Percentiles rank a stretch among this genome's conserved stretches.
These are phyloP conservation scores for Ametastegia equiseti DNA, from an alignment of 2,888 invertebrate genomes.

Conservation along the genomic window DNA sequence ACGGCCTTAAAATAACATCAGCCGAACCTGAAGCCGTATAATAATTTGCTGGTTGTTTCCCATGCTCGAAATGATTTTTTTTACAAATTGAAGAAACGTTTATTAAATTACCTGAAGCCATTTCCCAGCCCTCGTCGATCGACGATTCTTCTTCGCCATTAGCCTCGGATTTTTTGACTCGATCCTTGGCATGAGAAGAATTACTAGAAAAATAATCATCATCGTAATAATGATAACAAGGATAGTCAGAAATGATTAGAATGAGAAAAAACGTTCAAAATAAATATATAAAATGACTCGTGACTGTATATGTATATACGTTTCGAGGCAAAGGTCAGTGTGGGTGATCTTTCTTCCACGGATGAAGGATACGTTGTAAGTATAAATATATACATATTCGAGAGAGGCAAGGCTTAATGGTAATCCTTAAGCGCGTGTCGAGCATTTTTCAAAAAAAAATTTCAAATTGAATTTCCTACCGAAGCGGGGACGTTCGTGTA, in stretches of 20 bases:
- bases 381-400: too few species aligned
- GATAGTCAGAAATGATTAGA: too few species aligned
- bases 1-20: too few species aligned
- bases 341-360: conserved; percentile 27
- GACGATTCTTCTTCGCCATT: conserved; percentile 49
- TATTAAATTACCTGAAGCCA: conserved; percentile 66
- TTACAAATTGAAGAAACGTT: conserved; percentile 33
- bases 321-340: conserved; percentile 1
- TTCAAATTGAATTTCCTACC: conserved; percentile 56
- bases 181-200: conserved; percentile 7
- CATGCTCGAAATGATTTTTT: not conserved
- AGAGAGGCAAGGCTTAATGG: conserved; percentile 34
- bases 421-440: conserved; percentile 34
- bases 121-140: conserved; percentile 65
- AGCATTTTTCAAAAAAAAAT: conserved; percentile 54
- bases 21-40: too few species aligned
- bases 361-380: too few species aligned
- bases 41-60: not conserved
- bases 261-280: too few species aligned
- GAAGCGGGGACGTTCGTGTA: conserved; percentile 56
- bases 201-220: conserved; percentile 52
- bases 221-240: too few species aligned
- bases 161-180: conserved; percentile 45
- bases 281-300: too few species aligned
- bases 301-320: not conserved